Percentiles rank a stretch among this genome's conserved stretches.
Evolutionary conservation across 2,888 invertebrate species (phyloP).

Genomic region (Sinodicranocentrus sp.): DNA sequence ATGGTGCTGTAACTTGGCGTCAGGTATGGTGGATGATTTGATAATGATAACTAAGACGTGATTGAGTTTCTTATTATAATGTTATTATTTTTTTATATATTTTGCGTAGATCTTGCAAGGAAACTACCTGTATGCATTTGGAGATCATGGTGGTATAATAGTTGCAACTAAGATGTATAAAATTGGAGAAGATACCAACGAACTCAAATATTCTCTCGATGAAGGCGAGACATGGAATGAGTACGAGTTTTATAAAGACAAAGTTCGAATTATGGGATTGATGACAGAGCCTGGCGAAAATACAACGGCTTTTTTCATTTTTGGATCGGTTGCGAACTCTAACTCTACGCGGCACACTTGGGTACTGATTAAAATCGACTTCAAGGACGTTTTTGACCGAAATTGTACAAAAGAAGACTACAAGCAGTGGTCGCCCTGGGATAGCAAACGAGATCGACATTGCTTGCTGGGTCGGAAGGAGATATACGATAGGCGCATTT

Average conservation of each 20-base stretch:
- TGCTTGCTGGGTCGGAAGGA: slow-evolving; percentile 90
- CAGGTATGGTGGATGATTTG: slow-evolving; percentile 81
- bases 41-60: background rate
- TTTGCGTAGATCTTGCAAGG: slow-evolving; percentile 83
- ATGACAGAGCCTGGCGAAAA: slow-evolving; percentile 84
- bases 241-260: slow-evolving; percentile 84
- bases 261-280: slow-evolving; percentile 86
- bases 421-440: slow-evolving; percentile 85
- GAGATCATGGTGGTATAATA: slow-evolving; percentile 93
- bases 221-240: slow-evolving; percentile 90
- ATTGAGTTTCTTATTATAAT: background rate
- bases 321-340: slow-evolving; percentile 85
- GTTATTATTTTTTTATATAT: background rate
- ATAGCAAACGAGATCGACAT: slow-evolving; percentile 81
- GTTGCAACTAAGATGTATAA: slow-evolving; percentile 91
- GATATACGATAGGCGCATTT: slow-evolving; percentile 86
- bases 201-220: slow-evolving; percentile 90
- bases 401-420: slow-evolving; percentile 88
- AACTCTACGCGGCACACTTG: slow-evolving; percentile 85
- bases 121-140: slow-evolving; percentile 91
- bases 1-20: slow-evolving; percentile 91
- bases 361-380: slow-evolving; percentile 89
- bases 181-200: slow-evolving; percentile 86
- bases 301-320: slow-evolving; percentile 93
- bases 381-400: slow-evolving; percentile 80